A percentile compares a stretch with the other conserved stretches of the same genome.
These are phyloP conservation scores for Rhagophthalmus giganteus DNA, from an alignment of 2,888 invertebrate species.

Conservation along the genomic window DNA sequence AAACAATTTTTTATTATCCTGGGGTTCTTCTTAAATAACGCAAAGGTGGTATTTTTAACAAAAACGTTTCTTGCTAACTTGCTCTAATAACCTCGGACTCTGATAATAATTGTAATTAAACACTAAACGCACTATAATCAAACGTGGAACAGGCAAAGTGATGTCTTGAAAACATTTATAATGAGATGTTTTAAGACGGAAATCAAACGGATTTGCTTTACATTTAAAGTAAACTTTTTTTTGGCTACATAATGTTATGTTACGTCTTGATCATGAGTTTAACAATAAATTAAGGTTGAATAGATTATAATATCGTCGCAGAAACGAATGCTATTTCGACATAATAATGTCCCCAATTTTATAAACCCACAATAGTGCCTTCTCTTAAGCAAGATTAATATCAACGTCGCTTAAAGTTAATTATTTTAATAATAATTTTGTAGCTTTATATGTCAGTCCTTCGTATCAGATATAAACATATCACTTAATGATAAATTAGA, in stretches of 20 bases:
- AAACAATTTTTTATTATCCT: not conserved
- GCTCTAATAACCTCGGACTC: not conserved
- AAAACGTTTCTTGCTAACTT: not conserved
- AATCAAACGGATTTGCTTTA: too few relatives aligned
- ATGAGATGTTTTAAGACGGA: too few relatives aligned
- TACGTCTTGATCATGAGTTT: too few relatives aligned
- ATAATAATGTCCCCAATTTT: not conserved
- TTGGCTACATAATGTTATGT: too few relatives aligned
- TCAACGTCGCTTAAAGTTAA: slow-evolving; percentile 11
- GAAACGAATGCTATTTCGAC: too few relatives aligned
- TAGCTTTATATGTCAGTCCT: slow-evolving; percentile 10
- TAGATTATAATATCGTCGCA: too few relatives aligned
- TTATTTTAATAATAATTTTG: slow-evolving; percentile 13
- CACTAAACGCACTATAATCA: not conserved
- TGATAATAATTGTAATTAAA: not conserved
- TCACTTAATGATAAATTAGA: slow-evolving; percentile 24
- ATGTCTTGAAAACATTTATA: not conserved
- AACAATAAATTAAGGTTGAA: too few relatives aligned
- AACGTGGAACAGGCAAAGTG: not conserved
- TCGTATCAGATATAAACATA: slow-evolving; percentile 16
- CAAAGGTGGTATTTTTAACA: not conserved
- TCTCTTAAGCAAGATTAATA: slow-evolving; percentile 12
- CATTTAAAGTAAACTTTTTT: too few relatives aligned
- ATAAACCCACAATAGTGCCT: not conserved
- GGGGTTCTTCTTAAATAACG: not conserved